Evolutionary conservation across 2,888 invertebrate species (phyloP), one percentile per base, ranked within the genome.

Genomic region (Atrina japonica): DNA sequence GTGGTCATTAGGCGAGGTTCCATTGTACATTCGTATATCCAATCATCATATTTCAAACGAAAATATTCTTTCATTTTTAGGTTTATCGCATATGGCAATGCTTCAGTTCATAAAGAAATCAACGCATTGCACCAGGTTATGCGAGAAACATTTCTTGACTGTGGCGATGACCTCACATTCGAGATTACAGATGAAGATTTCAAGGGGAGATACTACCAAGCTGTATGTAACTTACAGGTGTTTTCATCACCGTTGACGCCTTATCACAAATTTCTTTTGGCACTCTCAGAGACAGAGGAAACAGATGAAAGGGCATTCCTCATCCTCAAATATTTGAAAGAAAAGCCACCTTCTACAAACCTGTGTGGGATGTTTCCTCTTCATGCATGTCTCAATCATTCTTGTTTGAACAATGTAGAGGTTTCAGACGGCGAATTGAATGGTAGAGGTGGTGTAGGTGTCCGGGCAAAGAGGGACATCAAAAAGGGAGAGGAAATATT

Each of bases 361-460:
- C 83, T 86, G 58, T 83, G 85, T 3, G 86, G 86, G 6, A 81
- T 88, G 80, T 88, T 86, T 55, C 84, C 87, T 3, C 71, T 88
- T 6, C 87, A 88, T 65, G 85, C 86, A 18, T 86, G 87, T 59
- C 70, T 84, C n/a, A 88, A 88, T 61, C 87, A 88, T 59, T 83
- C 85, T 2, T 88, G 87, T 60, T 74, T 81, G 63, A 85, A 88
- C 69, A 88, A 85, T 66, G 85, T 85, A 0, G 85, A 86, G 55
- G 86, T 88, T 1, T 80, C 78, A 66, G 84, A 87, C 64, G 83
- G 85, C 0, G 77, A 74, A 1, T 78, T 75, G 1, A 56, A 82
- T 35, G 82, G 81, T 2, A 71, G 72, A 27, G 83, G 85, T 3
- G 86, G 83, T 1, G 82, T 88, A 7, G 78, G 78, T 63, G 83